A percentile compares a stretch with the other conserved stretches of the same genome.
phyloP scores from a whole-genome alignment of 2,888 invertebrate genomes.

The Polietes domitor region DNA sequence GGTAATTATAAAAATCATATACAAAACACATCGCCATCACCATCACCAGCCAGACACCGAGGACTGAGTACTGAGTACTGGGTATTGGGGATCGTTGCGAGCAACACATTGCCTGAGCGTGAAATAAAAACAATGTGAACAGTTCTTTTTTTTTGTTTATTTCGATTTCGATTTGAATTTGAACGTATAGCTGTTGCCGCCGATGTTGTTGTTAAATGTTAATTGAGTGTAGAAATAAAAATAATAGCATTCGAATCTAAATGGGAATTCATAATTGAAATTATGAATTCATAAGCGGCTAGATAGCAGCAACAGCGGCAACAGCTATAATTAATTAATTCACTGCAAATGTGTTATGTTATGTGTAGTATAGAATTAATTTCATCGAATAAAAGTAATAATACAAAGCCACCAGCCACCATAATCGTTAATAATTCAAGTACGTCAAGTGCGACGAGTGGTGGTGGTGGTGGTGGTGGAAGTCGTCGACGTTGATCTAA shows the following conservation, averaged over 20 bases:
- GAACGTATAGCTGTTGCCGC: neutral
- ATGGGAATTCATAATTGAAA: neutral
- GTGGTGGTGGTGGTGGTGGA: too few species aligned
- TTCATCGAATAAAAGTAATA: neutral
- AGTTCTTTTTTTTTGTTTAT: too few species aligned
- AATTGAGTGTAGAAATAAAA: constrained; percentile 33
- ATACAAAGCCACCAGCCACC: too few species aligned
- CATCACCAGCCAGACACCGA: neutral
- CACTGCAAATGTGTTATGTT: constrained; percentile 11
- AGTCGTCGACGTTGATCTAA: too few species aligned
- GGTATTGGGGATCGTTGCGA: too few species aligned
- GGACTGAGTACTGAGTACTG: too few species aligned
- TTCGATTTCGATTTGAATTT: constrained; percentile 18
- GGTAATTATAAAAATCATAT: constrained; percentile 57
- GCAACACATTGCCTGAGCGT: too few species aligned
- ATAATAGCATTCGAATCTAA: constrained; percentile 8
- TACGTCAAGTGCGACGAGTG: too few species aligned
- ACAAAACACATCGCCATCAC: neutral
- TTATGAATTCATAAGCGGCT: constrained; percentile 25
- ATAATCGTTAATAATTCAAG: too few species aligned
- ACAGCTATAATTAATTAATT: constrained; percentile 16
- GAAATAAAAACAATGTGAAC: too few species aligned
- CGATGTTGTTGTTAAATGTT: neutral
- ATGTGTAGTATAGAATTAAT: neutral
- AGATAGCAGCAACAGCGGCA: too few species aligned